Evolutionary conservation across 2,888 invertebrate species (phyloP).

Genomic region (Leptopilina myrica): DNA sequence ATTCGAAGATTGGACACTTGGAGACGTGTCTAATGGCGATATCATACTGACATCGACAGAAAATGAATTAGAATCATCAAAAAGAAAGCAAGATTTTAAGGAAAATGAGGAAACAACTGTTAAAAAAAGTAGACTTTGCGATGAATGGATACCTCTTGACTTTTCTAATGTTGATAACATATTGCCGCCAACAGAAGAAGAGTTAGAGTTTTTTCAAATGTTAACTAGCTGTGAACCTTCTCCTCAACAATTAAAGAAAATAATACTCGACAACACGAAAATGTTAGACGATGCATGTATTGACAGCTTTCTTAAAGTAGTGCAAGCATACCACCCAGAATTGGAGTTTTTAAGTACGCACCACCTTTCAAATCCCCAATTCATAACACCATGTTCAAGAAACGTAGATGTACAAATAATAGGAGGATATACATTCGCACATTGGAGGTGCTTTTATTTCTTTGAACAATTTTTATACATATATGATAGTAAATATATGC

Average conservation of each 20-base stretch:
- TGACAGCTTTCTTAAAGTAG: slow-evolving; percentile 23
- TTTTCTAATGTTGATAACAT: not conserved
- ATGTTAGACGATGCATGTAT: slow-evolving; percentile 28
- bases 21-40: too few relatives aligned
- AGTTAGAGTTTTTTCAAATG: not conserved
- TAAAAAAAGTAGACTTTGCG: not conserved
- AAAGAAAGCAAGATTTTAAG: too few relatives aligned
- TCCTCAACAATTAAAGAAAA: not conserved
- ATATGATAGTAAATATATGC: slow-evolving; percentile 49
- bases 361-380: slow-evolving; percentile 15
- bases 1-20: too few relatives aligned
- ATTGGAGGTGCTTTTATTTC: slow-evolving; percentile 54
- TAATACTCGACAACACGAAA: not conserved
- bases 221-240: not conserved
- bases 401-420: slow-evolving; percentile 48
- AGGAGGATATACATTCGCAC: slow-evolving; percentile 46
- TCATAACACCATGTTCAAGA: not conserved
- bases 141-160: not conserved
- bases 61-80: too few relatives aligned
- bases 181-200: not conserved
- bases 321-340: slow-evolving; percentile 27
- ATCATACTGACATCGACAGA: too few relatives aligned
- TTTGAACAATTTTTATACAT: slow-evolving; percentile 45
- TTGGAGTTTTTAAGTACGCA: slow-evolving; percentile 38
- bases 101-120: too few relatives aligned